Conservation (phyloP, 2,113 vertebrate species). For the Saimiri boliviensis region DNA sequence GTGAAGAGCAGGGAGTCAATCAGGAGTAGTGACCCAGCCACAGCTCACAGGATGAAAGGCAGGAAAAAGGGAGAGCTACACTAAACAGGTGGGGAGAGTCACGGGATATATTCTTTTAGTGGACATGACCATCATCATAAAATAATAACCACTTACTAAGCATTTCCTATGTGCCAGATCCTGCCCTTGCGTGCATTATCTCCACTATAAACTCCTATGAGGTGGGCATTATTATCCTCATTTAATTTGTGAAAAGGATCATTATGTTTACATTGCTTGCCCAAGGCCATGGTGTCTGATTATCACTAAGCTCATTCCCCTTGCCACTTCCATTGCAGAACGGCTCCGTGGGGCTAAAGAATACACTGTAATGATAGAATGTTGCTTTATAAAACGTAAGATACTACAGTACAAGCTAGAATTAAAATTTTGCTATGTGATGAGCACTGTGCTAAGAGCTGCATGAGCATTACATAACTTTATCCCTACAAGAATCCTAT, state of each 20-base stretch:
- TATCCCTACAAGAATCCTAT: neutral
- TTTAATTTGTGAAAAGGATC: neutral
- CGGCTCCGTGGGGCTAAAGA: neutral
- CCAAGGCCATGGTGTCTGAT: neutral
- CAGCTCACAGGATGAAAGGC: neutral
- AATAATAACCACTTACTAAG: neutral
- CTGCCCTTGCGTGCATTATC: neutral
- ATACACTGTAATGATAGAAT: neutral
- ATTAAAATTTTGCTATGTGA: neutral
- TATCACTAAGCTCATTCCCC: neutral
- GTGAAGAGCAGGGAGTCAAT: neutral
- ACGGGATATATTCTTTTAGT: neutral
- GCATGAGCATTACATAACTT: neutral
- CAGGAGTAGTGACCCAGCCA: too few relatives aligned
- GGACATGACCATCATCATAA: neutral
- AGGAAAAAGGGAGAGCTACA: neutral
- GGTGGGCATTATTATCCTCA: neutral
- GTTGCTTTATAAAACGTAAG: neutral
- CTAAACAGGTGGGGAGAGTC: neutral
- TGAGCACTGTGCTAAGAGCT: neutral
- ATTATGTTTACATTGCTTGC: neutral
- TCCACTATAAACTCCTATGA: neutral
- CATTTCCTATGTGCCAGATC: neutral
- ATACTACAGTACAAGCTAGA: neutral
- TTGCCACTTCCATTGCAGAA: neutral